Evolutionary conservation across 2,797 vertebrate genomes (phyloP).

Genomic region (Chloroceryle inda): DNA sequence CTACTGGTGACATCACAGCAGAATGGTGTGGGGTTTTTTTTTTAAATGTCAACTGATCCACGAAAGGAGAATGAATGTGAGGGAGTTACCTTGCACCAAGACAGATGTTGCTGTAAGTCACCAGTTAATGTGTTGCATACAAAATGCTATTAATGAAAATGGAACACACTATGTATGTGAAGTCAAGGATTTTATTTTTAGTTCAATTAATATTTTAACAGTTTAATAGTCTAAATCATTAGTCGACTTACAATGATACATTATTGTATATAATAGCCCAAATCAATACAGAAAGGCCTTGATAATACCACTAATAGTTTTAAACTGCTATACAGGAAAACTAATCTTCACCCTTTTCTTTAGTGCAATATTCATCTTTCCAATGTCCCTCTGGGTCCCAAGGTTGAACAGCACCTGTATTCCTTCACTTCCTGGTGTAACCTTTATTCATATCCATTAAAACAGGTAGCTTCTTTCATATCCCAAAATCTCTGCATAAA

Average conservation of each 20-base stretch:
- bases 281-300: background rate
- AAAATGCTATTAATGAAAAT: background rate
- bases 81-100: background rate
- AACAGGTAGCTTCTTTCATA: background rate
- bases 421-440: background rate
- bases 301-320: background rate
- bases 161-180: background rate
- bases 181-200: background rate
- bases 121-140: background rate
- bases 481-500: background rate
- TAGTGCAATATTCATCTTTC: background rate
- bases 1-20: background rate
- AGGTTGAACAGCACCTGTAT: background rate
- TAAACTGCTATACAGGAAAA: background rate
- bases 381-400: fast-evolving
- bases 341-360: background rate
- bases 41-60: background rate
- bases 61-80: background rate
- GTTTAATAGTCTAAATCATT: background rate
- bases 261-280: background rate
- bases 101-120: background rate
- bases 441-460: background rate
- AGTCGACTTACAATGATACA: background rate
- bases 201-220: background rate
- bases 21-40: background rate